Percentiles rank a stretch among this genome's conserved stretches.
phyloP scores from a whole-genome alignment of 2,888 invertebrate species.

The Parelbella ahira region DNA sequence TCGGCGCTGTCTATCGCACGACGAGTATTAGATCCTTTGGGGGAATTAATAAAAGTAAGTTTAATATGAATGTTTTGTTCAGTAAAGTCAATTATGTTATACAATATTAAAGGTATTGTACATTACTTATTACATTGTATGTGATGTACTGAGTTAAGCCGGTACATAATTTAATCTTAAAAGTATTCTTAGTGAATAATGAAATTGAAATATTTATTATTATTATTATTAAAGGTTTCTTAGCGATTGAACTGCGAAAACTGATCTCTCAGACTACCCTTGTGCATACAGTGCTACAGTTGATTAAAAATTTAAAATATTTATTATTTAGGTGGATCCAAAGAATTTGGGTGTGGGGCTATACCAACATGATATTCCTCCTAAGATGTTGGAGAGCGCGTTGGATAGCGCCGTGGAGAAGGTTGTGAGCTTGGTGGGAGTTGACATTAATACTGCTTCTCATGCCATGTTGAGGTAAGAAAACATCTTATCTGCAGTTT shows the following conservation, averaged over 20 bases:
- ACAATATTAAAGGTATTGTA: no score
- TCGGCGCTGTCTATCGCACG: constrained; percentile 89
- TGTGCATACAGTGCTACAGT: no score
- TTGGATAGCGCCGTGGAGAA: constrained; percentile 92
- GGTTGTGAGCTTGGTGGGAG: constrained; percentile 96
- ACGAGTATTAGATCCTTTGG: constrained; percentile 93
- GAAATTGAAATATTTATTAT: no score
- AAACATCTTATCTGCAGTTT: background rate
- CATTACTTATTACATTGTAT: no score
- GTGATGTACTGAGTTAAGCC: no score
- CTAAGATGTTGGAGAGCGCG: constrained; percentile 86
- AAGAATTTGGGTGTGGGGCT: constrained; percentile 96
- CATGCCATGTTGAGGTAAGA: constrained; percentile 87
- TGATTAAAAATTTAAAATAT: no score
- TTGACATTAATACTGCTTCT: constrained; percentile 94
- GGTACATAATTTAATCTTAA: no score
- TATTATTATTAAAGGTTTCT: no score
- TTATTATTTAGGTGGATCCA: constrained; percentile 91
- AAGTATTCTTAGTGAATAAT: no score
- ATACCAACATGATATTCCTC: constrained; percentile 95
- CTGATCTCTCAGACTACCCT: no score
- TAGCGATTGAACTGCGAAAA: no score
- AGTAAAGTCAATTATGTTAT: no score
- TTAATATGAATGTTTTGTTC: background rate
- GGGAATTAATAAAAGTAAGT: constrained; percentile 90